Evolutionary conservation across 2,888 invertebrate genomes (phyloP).

Genomic region (Drosophila melanosoma): DNA sequence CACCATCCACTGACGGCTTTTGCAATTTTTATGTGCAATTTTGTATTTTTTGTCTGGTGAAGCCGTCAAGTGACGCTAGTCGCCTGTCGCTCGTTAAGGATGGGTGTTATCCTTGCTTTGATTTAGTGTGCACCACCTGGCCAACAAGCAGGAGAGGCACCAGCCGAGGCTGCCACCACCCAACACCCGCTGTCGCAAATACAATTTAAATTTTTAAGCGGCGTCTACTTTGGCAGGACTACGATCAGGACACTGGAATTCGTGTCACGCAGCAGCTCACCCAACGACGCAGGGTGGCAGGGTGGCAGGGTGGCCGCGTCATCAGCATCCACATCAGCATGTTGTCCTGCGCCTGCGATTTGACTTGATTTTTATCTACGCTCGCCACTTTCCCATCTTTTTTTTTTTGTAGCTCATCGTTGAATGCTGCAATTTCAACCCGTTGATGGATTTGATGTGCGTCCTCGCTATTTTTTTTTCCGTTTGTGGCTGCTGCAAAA

Average conservation of each 20-base stretch:
- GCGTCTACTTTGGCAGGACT: slow-evolving; percentile 70
- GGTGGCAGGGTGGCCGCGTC: slow-evolving; percentile 28
- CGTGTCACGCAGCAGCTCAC: slow-evolving; percentile 72
- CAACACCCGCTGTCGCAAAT: slow-evolving; percentile 64
- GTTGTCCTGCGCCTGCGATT: slow-evolving; percentile 66
- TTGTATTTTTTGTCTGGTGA: slow-evolving; percentile 30
- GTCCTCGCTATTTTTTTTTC: slow-evolving; percentile 21
- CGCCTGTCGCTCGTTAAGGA: slow-evolving; percentile 76
- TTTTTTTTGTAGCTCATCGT: slow-evolving; percentile 47
- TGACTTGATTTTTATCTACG: slow-evolving; percentile 36
- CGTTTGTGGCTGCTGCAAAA: slow-evolving; percentile 56
- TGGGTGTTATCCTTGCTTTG: slow-evolving; percentile 53
- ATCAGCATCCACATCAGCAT: slow-evolving; percentile 65
- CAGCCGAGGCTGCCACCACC: slow-evolving; percentile 2
- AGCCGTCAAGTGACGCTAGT: slow-evolving; percentile 44
- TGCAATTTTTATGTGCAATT: slow-evolving; percentile 79
- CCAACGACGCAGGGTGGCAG: slow-evolving; percentile 29
- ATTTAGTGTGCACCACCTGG: slow-evolving; percentile 56
- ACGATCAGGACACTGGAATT: slow-evolving; percentile 48
- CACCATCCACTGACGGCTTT: slow-evolving; percentile 48
- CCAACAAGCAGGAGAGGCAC: slow-evolving; percentile 8
- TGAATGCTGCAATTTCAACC: slow-evolving; percentile 80
- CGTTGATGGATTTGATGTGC: slow-evolving; percentile 78
- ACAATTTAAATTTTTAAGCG: slow-evolving; percentile 81
- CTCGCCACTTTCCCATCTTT: neutral